These are phyloP conservation scores for Lochmaea capreae DNA, from an alignment of 2,888 invertebrate genomes.

Conservation along the genomic window DNA sequence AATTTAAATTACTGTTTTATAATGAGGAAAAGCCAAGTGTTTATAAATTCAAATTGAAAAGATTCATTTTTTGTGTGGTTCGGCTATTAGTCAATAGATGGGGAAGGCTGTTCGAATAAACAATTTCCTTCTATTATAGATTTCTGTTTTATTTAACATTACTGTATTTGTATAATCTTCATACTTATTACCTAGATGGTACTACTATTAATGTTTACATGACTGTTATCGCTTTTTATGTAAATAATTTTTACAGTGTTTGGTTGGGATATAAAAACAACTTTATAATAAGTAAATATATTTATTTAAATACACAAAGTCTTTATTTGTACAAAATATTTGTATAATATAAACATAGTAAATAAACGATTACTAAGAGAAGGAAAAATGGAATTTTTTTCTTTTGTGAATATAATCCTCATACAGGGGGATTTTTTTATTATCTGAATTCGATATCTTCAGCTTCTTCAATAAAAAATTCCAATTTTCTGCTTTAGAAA, in stretches of 20 bases:
- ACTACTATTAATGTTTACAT: not conserved
- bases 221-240: not conserved
- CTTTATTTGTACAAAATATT: not conserved
- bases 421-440: too few species aligned
- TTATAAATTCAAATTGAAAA: too few species aligned
- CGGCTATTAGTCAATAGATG: not conserved
- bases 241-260: not conserved
- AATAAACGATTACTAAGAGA: not conserved
- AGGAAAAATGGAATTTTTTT: too few species aligned
- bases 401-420: too few species aligned
- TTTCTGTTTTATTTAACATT: too few species aligned
- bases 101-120: not conserved
- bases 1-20: too few species aligned
- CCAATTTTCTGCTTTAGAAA: too few species aligned
- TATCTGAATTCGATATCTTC: too few species aligned
- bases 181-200: not conserved
- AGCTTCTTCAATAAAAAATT: too few species aligned
- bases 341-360: not conserved
- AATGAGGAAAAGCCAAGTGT: too few species aligned
- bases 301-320: not conserved
- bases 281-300: not conserved
- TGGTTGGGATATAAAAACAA: not conserved
- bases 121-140: not conserved
- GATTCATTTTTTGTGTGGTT: not conserved
- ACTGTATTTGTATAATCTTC: too few species aligned